Evolutionary conservation across 2,888 invertebrate genomes (phyloP).

Genomic region (Eupithecia inturbata): DNA sequence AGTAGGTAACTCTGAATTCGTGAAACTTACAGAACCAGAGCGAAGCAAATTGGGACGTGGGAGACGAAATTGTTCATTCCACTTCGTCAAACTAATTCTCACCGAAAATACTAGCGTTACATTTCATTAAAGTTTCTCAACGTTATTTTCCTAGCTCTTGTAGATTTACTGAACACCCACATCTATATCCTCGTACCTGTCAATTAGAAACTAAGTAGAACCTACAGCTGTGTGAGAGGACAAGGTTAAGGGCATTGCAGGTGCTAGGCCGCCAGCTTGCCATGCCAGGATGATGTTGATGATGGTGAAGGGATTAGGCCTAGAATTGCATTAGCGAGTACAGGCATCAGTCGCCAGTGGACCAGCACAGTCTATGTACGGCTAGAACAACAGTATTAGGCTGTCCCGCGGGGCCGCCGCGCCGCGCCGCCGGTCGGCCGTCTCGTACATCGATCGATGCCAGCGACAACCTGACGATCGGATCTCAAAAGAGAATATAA

Average conservation of each 20-base stretch:
- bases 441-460: not conserved
- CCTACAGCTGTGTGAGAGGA: not conserved
- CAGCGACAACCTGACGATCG: not conserved
- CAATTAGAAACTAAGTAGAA: not conserved
- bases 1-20: not conserved
- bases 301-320: not conserved
- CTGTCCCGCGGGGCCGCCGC: not conserved
- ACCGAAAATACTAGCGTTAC: slow-evolving; percentile 36
- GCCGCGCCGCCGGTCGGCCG: not conserved
- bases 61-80: slow-evolving; percentile 43
- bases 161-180: not conserved
- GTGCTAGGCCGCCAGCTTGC: not conserved
- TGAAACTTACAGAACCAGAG: slow-evolving; percentile 47
- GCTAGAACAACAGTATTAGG: not conserved
- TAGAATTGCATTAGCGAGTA: not conserved
- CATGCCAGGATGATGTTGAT: not conserved
- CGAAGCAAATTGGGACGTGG: slow-evolving; percentile 48
- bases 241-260: not conserved
- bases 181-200: not conserved
- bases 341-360: not conserved
- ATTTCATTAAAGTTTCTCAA: slow-evolving; percentile 9
- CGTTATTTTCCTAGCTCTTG: not conserved
- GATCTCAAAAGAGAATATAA: too few species aligned
- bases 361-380: not conserved
- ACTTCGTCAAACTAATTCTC: slow-evolving; percentile 37